phyloP scores from a whole-genome alignment of 2,888 invertebrate species.

The Lottia gigantea region DNA sequence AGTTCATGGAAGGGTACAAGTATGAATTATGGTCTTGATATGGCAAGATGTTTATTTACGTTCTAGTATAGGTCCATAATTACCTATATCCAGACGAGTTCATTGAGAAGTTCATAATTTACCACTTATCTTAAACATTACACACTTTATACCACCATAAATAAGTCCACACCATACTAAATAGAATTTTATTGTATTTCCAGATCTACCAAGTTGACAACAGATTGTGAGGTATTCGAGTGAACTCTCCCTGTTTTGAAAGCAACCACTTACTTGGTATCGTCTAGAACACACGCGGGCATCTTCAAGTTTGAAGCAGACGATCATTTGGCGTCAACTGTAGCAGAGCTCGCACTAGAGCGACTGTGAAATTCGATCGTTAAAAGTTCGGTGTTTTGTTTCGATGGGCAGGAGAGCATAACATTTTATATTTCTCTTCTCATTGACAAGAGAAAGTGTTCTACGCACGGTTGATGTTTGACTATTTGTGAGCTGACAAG shows the following conservation, averaged over 20 bases:
- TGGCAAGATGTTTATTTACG: not conserved
- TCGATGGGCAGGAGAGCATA: not conserved
- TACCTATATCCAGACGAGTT: not conserved
- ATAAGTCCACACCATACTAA: not conserved
- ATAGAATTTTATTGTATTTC: not conserved
- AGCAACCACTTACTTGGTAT: not conserved
- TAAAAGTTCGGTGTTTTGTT: too few relatives aligned
- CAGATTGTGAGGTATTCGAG: not conserved
- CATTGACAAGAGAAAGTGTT: not conserved
- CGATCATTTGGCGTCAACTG: not conserved
- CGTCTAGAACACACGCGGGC: conserved; percentile 4
- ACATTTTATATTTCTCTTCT: not conserved
- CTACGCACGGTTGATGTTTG: not conserved
- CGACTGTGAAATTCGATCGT: conserved; percentile 1
- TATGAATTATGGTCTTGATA: conserved; percentile 6
- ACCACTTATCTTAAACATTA: too few relatives aligned
- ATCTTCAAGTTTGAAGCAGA: conserved; percentile 5
- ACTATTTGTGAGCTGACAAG: conserved; percentile 6
- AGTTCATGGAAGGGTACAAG: too few relatives aligned
- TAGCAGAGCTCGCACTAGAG: not conserved
- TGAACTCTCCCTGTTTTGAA: not conserved
- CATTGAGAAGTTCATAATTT: not conserved
- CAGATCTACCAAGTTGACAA: conserved; percentile 5
- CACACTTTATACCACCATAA: not conserved
- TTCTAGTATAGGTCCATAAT: not conserved